Evolutionary conservation across 2,888 invertebrate genomes (phyloP).

Genomic region (Eudasyphora cyanicolor): DNA sequence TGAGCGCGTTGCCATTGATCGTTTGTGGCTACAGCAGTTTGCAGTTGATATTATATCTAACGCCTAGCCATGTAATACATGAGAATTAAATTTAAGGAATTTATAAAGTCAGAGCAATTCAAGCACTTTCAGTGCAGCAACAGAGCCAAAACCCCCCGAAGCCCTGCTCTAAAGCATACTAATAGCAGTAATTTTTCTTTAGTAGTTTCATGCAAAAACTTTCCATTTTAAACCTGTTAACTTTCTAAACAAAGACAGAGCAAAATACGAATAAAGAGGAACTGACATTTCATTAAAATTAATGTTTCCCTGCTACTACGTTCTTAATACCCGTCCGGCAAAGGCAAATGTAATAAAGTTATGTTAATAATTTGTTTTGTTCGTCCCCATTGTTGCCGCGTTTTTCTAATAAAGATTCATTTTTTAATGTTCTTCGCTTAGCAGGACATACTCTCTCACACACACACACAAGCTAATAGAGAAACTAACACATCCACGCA

Average conservation of each 20-base stretch:
- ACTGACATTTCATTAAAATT: constrained; percentile 37
- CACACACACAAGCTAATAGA: background rate
- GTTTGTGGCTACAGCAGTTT: too few relatives aligned
- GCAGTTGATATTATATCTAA: too few relatives aligned
- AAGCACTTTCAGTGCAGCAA: background rate
- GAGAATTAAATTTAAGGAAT: too few relatives aligned
- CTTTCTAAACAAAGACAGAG: background rate
- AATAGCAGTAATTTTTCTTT: background rate
- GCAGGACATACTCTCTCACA: background rate
- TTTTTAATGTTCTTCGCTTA: constrained; percentile 2
- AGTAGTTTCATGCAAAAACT: background rate
- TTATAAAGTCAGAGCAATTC: too few relatives aligned
- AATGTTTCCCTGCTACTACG: constrained; percentile 15
- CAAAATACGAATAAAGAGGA: background rate
- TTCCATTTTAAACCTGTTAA: background rate
- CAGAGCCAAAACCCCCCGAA: too few relatives aligned
- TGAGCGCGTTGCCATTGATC: too few relatives aligned
- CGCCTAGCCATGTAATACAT: too few relatives aligned
- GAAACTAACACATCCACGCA: background rate
- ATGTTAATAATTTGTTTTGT: constrained; percentile 32
- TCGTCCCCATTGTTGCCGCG: background rate
- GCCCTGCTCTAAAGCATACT: too few relatives aligned
- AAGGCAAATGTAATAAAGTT: constrained; percentile 21
- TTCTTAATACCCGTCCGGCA: background rate
- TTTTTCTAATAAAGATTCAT: constrained; percentile 41